Evolutionary conservation across 1,140 invertebrate genomes (phyloP), one percentile per base, ranked within the genome.

Genomic region (Zaprionus africanus): DNA sequence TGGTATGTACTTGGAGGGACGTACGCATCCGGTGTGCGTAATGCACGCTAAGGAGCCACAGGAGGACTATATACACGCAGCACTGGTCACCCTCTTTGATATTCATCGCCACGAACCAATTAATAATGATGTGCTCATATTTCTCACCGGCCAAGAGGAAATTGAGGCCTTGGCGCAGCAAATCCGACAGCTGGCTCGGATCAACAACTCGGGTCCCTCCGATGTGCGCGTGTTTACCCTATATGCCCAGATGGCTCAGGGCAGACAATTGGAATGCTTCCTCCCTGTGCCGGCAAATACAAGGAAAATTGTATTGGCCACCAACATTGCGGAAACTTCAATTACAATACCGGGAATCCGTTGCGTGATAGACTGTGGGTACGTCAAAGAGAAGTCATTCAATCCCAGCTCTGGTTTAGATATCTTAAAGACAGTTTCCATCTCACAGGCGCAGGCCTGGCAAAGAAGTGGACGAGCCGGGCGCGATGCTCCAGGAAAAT

Each of bases 141-240:
- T 99, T 94, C 94, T 99, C 54, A 99, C 99, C 71, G 99, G 99
- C 4, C 98, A 99, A 94, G 99, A 99, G 93, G 99, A 99, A 95
- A 99, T 99, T 80, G 98, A 99, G 94, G 95, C 96, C 4, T 95
- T 98, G 66, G 96, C 95, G 43, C 93, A 95, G 66, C 96, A 95
- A 87, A 96, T 98, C 2, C 94, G 95, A 79, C 94, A 96, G 82
- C 95, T 98, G 65, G 94, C 95, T 1, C 12, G 73, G 46, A 72
- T 77, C 7, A 75, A 90, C 19, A 76, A 65, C 11, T 63, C 36
- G 41, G 82, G 79, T 1, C 70, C 73, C 1, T 76, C 79, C 0
- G 94, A 88, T 86, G 94, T 99, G 57, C 94, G 95, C 82, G 95
- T 98, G 4, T 96, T 95, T 91, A 96, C 97, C 0, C 93, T 99